Evolutionary conservation across 2,888 invertebrate species (phyloP), one percentile per base, ranked within the genome.

Genomic region (Drosophila macrospina): DNA sequence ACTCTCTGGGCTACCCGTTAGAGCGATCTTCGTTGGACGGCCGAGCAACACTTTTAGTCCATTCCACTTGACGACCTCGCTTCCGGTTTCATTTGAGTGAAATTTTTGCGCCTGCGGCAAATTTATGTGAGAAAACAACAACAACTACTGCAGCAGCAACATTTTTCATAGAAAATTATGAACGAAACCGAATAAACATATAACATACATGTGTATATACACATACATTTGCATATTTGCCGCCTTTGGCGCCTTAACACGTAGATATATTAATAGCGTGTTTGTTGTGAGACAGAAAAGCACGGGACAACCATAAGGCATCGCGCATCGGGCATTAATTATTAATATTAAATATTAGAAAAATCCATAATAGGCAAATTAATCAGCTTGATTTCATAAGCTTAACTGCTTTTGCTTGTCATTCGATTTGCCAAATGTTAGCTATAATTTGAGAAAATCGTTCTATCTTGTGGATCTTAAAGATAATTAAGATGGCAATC

Each of bases 21-120:
- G 28, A 28, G 11, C 51, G 26, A 30, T 42, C 32, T 20, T 34
- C 4, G 32, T 7, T 32, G 28, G 28, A 28, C 28, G 28, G 28
- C 28, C 28, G 28, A 28, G 7, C 57, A 56, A 47, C 69, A 66
- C 69, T 80, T 76, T 80, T 56, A 61, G 79, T 68, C 85, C 69
- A 82, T 88, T 70, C 88, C 86, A 85, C 69, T 86, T 83, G 85
- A 77, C 74, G 85, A 80, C 28, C 87, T 66, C 47, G 88, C 83
- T 83, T 83, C 83, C 83, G 83, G 88, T 83, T 89, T 69, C 76
- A 82, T 89, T 89, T 85, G 65, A 88, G 89, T 88, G 85, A 89
- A 89, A 89, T 88, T 85, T 85, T 89, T 82, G 63, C 76, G 69
- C 89, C 88, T 88, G 62, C 56, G 78, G 81, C 85, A 83, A 86